Percentiles rank a stretch among this genome's conserved stretches.
phyloP scores from a whole-genome alignment of 2,888 invertebrate genomes.

The Protodeltote pygarga region DNA sequence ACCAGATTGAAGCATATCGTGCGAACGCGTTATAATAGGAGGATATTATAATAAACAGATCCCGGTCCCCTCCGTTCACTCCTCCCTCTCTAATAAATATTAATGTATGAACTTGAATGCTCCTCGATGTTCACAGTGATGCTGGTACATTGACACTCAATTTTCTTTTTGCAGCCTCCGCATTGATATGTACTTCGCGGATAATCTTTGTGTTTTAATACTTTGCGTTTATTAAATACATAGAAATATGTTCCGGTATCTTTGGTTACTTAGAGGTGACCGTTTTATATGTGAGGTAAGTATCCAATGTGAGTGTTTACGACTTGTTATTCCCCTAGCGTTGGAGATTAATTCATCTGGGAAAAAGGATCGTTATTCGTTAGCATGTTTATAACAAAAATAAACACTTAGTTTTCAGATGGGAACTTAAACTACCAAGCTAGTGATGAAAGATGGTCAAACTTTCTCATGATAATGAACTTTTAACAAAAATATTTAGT shows the following conservation, averaged over 20 bases:
- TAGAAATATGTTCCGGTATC: no score
- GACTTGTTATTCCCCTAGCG: conserved; percentile 26
- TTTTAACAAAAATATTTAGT: conserved; percentile 30
- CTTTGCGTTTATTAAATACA: no score
- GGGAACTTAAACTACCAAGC: conserved; percentile 28
- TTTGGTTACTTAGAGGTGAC: no score
- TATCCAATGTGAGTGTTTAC: conserved; percentile 40
- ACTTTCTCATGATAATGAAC: conserved; percentile 31
- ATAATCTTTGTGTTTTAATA: conserved; percentile 51
- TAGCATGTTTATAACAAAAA: conserved; percentile 40
- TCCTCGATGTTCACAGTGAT: conserved; percentile 74
- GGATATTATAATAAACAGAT: conserved; percentile 87
- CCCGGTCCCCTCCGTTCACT: conserved; percentile 73
- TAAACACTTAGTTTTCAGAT: conserved; percentile 44
- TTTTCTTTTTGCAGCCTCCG: conserved; percentile 71
- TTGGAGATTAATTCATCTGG: conserved; percentile 38
- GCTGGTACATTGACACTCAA: conserved; percentile 86
- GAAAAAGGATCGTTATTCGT: conserved; percentile 25
- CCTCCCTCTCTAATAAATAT: conserved; percentile 83
- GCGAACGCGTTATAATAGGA: conserved; percentile 85
- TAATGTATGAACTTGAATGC: conserved; percentile 84
- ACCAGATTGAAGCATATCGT: conserved; percentile 71
- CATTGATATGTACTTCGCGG: conserved; percentile 48
- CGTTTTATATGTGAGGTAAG: no score
- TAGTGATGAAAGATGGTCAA: conserved; percentile 16